Conservation (phyloP, 2,888 invertebrate species). For the Conchocele bisecta region DNA sequence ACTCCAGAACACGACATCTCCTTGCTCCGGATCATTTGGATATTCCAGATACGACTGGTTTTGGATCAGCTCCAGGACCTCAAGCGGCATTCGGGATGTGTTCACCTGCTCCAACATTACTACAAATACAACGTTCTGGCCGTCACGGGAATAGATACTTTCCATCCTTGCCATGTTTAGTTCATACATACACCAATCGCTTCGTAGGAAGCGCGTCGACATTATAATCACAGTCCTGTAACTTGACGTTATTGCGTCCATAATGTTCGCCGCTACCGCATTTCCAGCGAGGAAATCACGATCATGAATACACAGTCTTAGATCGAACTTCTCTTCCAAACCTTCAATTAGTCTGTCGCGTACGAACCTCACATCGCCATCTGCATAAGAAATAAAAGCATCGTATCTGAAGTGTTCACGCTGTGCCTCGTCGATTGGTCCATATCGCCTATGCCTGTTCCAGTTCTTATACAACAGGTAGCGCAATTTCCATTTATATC, state of each 20-base stretch:
- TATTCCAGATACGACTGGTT: neutral
- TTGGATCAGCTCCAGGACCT: neutral
- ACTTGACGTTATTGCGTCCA: neutral
- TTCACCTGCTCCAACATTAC: neutral
- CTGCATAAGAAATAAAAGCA: neutral
- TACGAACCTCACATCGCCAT: neutral
- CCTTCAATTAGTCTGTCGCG: neutral
- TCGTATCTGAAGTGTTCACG: conserved; percentile 21
- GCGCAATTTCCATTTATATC: conserved; percentile 52
- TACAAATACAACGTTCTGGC: neutral
- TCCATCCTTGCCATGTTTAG: neutral
- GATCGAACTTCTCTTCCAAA: neutral
- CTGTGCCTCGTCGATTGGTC: neutral
- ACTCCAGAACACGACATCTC: neutral
- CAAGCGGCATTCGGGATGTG: neutral
- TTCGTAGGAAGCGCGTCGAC: neutral
- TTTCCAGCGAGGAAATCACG: conserved; percentile 5
- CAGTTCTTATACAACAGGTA: conserved; percentile 47
- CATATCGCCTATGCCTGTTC: conserved; percentile 20
- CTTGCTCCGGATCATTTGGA: neutral
- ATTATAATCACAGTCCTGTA: neutral
- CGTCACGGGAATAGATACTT: neutral
- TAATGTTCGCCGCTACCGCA: neutral
- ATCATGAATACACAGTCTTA: neutral
- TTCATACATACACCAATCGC: conserved; percentile 3